These are phyloP conservation scores for Procavia capensis DNA, from an alignment of 2,113 vertebrate species.

Conservation along the genomic window DNA sequence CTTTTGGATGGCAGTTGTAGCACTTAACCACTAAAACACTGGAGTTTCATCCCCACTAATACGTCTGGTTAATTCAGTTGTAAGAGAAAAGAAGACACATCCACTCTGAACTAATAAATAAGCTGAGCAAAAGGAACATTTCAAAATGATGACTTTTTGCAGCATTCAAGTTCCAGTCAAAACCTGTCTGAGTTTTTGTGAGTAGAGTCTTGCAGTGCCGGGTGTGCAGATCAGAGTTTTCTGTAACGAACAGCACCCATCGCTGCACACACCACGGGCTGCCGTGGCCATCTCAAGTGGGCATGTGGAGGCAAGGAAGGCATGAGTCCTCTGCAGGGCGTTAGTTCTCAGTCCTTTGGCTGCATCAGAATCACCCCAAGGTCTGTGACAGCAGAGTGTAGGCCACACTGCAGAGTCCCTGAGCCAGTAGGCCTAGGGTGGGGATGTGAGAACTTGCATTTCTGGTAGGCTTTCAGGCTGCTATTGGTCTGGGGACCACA, in stretches of 20 bases:
- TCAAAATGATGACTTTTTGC: neutral
- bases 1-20: neutral
- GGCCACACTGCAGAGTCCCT: neutral
- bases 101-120: neutral
- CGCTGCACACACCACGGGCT: neutral
- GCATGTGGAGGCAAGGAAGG: too few relatives aligned
- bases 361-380: neutral
- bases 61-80: neutral
- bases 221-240: neutral
- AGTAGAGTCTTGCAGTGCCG: neutral
- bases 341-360: fast-evolving
- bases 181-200: neutral
- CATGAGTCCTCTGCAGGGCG: neutral
- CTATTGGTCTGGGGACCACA: neutral
- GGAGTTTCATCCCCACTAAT: too few relatives aligned
- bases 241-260: neutral
- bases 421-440: neutral
- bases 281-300: neutral
- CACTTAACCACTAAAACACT: neutral
- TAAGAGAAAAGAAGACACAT: neutral
- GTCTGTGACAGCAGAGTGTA: neutral
- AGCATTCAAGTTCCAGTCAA: neutral
- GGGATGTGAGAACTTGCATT: neutral
- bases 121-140: neutral
- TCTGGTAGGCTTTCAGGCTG: neutral